Percentiles rank a stretch among this genome's conserved stretches.
phyloP scores from a whole-genome alignment of 2,113 vertebrate genomes.

The Herpetotheres cachinnans region DNA sequence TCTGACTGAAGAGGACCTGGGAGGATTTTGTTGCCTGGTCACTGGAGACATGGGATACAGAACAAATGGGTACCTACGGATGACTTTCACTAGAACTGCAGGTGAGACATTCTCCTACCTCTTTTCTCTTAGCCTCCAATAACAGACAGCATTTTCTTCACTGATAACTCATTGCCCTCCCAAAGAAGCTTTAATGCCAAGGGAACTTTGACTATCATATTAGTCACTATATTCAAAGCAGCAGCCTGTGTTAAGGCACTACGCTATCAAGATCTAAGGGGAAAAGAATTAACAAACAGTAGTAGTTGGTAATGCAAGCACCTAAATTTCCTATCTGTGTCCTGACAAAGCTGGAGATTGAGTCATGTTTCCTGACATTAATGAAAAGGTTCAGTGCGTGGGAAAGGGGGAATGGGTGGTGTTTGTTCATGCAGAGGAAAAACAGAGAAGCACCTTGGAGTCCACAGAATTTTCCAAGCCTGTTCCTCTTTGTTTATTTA shows the following conservation, averaged over 20 bases:
- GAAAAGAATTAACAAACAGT: not conserved
- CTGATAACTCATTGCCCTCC: not conserved
- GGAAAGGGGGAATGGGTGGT: not conserved
- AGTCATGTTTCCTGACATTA: slow-evolving; percentile 40
- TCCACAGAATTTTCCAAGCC: slow-evolving; percentile 44
- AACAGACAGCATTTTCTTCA: not conserved
- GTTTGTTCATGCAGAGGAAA: slow-evolving; percentile 52
- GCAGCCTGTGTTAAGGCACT: not conserved
- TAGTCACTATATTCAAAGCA: not conserved
- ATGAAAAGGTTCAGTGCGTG: not conserved
- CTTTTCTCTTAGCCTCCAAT: not conserved
- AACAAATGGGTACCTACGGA: not conserved
- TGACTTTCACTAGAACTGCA: not conserved
- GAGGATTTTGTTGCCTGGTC: not conserved
- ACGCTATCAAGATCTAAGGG: not conserved
- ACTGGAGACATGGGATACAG: not conserved
- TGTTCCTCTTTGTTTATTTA: slow-evolving; percentile 39
- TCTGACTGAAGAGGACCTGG: not conserved
- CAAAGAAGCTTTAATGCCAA: not conserved
- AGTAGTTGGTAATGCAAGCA: slow-evolving; percentile 1
- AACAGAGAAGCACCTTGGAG: slow-evolving; percentile 30
- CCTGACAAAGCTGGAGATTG: slow-evolving; percentile 31
- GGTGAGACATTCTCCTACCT: not conserved
- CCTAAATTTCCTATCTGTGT: slow-evolving; percentile 37
- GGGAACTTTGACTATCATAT: not conserved